Conservation (phyloP, 1,140 invertebrate species). For the Heterodera schachtii region DNA sequence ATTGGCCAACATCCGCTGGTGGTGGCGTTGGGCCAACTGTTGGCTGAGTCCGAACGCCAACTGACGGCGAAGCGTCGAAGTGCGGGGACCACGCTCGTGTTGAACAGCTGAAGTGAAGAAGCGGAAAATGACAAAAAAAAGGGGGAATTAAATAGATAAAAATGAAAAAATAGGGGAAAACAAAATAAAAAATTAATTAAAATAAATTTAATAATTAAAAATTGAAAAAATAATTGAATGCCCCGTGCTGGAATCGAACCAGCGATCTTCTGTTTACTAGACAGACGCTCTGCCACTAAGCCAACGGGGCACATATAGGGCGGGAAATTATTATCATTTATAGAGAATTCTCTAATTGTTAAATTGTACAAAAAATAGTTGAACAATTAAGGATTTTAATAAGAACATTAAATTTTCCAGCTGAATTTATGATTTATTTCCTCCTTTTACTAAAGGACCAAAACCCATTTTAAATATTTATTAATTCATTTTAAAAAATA, state of each 20-base stretch:
- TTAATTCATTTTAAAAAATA: no score
- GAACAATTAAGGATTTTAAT: no score
- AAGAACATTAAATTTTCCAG: no score
- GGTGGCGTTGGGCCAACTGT: constrained; percentile 4
- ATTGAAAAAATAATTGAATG: constrained; percentile 38
- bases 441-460: no score
- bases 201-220: not conserved
- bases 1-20: constrained; percentile 8
- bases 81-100: constrained; percentile 37
- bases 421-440: no score
- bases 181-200: not conserved
- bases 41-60: constrained; percentile 40
- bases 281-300: constrained; percentile 57
- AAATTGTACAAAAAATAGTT: no score
- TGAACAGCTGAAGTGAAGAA: constrained; percentile 29
- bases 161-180: not conserved
- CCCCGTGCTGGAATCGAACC: constrained; percentile 60
- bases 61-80: constrained; percentile 48
- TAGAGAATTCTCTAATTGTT: no score
- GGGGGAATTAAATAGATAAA: not conserved
- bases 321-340: not conserved
- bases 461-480: no score
- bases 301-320: not conserved
- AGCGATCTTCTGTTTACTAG: constrained; percentile 63
- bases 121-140: not conserved